Percentiles rank a stretch among this genome's conserved stretches.
Conservation (phyloP, 1,140 invertebrate species). For the Yoshiicerus persimilis region DNA sequence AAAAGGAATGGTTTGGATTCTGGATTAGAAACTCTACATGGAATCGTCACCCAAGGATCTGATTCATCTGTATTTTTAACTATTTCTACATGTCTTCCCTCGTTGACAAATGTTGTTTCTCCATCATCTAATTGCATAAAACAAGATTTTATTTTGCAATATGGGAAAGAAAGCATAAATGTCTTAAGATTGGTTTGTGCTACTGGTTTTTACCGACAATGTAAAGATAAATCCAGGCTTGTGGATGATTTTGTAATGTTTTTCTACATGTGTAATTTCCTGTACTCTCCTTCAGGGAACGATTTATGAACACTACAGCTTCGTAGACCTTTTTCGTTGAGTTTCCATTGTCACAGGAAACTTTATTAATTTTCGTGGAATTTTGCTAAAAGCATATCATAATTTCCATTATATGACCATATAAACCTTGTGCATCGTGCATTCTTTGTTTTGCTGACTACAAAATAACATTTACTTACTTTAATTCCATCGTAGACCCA, state of each 20-base stretch:
- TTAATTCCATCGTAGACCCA: slow-evolving; percentile 26
- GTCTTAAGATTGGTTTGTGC: too few species aligned
- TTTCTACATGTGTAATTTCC: slow-evolving; percentile 35
- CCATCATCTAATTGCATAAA: not conserved
- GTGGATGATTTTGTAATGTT: slow-evolving; percentile 21
- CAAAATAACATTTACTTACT: not conserved
- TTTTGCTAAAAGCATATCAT: not conserved
- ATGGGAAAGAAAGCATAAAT: not conserved
- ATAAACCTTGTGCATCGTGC: not conserved
- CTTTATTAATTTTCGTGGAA: slow-evolving; percentile 36
- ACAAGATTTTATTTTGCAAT: not conserved
- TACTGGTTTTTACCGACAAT: slow-evolving; percentile 24
- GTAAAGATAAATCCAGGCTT: slow-evolving; percentile 25
- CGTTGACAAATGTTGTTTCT: slow-evolving; percentile 32
- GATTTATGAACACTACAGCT: slow-evolving; percentile 24
- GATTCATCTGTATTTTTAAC: slow-evolving; percentile 21
- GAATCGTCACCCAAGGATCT: slow-evolving; percentile 25
- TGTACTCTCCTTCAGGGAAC: slow-evolving; percentile 20
- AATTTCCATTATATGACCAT: not conserved
- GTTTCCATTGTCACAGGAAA: not conserved
- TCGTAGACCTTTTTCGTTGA: slow-evolving; percentile 33
- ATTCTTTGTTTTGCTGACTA: not conserved
- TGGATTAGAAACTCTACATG: slow-evolving; percentile 33
- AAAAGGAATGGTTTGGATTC: slow-evolving; percentile 30
- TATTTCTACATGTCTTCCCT: slow-evolving; percentile 32